These are phyloP conservation scores for Aleiodes sp. DNA, from an alignment of 1,140 invertebrate species.

Conservation along the genomic window DNA sequence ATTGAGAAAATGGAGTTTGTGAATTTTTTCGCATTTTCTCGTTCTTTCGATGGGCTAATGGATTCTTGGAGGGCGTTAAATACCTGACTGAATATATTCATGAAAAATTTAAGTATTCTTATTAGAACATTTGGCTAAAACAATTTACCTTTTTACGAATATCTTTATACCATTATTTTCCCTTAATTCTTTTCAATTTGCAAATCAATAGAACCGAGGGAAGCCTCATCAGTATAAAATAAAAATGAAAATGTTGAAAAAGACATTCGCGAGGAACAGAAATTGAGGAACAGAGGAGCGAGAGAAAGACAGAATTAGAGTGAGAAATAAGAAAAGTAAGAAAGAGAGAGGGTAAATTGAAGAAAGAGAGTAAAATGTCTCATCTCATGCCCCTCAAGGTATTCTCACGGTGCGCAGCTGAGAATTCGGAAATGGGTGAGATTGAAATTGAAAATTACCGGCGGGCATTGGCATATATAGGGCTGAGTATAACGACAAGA, in stretches of 20 bases:
- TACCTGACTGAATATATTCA: too few relatives aligned
- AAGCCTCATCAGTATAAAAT: slow-evolving; percentile 12
- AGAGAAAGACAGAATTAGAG: too few relatives aligned
- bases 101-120: too few relatives aligned
- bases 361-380: not conserved
- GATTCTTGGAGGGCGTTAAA: too few relatives aligned
- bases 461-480: slow-evolving; percentile 22
- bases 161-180: not conserved
- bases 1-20: too few relatives aligned
- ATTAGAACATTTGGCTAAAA: too few relatives aligned
- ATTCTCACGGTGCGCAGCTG: slow-evolving; percentile 32
- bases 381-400: not conserved
- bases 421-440: slow-evolving; percentile 37
- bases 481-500: not conserved
- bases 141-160: not conserved
- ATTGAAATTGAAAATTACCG: slow-evolving; percentile 39
- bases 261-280: not conserved
- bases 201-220: not conserved
- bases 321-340: not conserved
- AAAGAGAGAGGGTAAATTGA: not conserved
- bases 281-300: not conserved
- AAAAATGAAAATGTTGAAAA: slow-evolving; percentile 12
- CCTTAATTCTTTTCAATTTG: not conserved
- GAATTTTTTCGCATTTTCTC: too few relatives aligned
- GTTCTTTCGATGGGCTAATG: too few relatives aligned